phyloP scores from a whole-genome alignment of 2,113 vertebrate genomes.

The Carettochelys insculpta region DNA sequence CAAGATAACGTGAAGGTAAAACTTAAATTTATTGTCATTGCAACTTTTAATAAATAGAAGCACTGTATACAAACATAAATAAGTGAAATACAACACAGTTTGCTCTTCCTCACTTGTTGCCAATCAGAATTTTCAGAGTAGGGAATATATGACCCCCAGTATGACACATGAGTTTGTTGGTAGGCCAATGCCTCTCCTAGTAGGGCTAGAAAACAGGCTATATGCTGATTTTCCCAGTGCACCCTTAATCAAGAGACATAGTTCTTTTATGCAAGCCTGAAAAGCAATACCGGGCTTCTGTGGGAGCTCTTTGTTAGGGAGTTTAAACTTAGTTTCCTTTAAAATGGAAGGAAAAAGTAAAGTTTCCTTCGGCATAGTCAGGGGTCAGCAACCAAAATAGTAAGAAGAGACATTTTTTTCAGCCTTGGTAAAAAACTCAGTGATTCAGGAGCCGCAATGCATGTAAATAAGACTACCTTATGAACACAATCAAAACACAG shows the following conservation, averaged over 20 bases:
- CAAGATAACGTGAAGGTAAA: conserved; percentile 72
- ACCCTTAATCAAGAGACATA: background rate
- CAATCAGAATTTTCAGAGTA: background rate
- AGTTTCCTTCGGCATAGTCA: background rate
- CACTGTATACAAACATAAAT: background rate
- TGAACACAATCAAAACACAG: too few species aligned
- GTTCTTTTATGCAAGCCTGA: background rate
- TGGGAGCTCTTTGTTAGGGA: background rate
- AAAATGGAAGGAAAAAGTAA: background rate
- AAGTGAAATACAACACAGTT: background rate
- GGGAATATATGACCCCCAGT: fast-evolving
- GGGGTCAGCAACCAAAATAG: too few species aligned
- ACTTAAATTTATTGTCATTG: background rate
- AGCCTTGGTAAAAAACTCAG: too few species aligned
- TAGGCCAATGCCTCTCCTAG: background rate
- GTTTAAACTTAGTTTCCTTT: background rate
- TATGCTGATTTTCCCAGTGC: background rate
- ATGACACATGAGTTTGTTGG: background rate
- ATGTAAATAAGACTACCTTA: too few species aligned
- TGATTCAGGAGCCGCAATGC: too few species aligned
- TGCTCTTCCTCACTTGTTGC: background rate
- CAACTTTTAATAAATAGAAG: background rate
- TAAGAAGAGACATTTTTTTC: too few species aligned
- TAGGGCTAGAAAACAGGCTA: background rate
- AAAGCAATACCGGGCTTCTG: background rate